A percentile compares a stretch with the other conserved stretches of the same genome.
phyloP scores from a whole-genome alignment of 2,797 vertebrate species.

The Cynodonichthys magdalenae region DNA sequence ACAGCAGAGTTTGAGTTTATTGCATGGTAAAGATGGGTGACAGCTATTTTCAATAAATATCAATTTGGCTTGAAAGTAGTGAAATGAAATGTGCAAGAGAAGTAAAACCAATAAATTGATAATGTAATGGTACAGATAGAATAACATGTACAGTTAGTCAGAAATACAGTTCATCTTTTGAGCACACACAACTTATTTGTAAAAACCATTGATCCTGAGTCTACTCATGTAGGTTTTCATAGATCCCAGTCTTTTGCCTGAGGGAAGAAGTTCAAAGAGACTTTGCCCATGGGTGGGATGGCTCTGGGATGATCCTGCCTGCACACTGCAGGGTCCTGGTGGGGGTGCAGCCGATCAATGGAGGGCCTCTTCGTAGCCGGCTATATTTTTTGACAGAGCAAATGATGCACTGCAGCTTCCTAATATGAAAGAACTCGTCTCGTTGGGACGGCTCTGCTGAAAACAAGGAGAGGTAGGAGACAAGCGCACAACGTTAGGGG shows the following conservation, averaged over 20 bases:
- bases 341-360: conserved; percentile 9
- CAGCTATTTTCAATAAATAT: conserved; percentile 1
- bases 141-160: neutral
- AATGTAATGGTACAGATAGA: neutral
- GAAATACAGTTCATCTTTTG: neutral
- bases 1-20: neutral
- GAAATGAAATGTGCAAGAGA: neutral
- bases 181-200: neutral
- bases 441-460: neutral
- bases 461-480: neutral
- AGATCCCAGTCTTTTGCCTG: conserved; percentile 5
- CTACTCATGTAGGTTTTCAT: neutral
- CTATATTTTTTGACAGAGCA: conserved; percentile 17
- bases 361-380: conserved; percentile 13
- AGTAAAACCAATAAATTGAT: neutral
- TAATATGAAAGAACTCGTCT: conserved; percentile 1
- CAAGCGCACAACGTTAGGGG: neutral
- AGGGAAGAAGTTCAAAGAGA: conserved; percentile 14
- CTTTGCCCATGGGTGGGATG: conserved; percentile 1
- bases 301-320: conserved; percentile 7
- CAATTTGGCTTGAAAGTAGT: neutral
- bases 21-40: neutral
- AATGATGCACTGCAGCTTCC: conserved; percentile 2
- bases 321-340: neutral
- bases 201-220: neutral